A percentile compares a stretch with the other conserved stretches of the same genome.
phyloP scores from a whole-genome alignment of 2,888 invertebrate species.

The Ceriagrion tenellum region DNA sequence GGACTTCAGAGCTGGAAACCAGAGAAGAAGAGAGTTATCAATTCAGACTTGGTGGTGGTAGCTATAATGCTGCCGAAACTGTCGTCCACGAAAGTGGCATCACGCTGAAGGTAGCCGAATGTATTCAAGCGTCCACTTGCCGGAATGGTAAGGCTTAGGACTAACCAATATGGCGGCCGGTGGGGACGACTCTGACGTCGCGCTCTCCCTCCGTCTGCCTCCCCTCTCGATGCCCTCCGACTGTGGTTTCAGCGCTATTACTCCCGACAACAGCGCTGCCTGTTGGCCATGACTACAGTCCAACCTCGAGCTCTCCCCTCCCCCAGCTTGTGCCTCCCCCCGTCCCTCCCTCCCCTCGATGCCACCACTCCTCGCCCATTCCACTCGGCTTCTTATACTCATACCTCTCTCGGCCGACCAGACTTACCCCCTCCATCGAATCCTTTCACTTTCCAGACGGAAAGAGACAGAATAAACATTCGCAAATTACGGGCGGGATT shows the following conservation, averaged over 20 bases:
- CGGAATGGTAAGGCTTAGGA: too few species aligned
- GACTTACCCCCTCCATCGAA: neutral
- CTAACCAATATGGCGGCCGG: too few species aligned
- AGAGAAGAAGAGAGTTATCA: too few species aligned
- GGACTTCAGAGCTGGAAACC: too few species aligned
- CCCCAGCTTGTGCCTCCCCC: neutral
- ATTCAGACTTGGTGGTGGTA: too few species aligned
- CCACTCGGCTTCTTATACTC: too few species aligned
- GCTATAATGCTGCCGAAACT: too few species aligned
- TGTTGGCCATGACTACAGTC: constrained; percentile 48
- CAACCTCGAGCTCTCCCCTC: neutral
- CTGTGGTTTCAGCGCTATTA: constrained; percentile 49
- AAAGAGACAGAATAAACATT: constrained; percentile 37
- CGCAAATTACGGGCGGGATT: constrained; percentile 40
- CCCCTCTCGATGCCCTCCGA: neutral
- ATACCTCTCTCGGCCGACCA: neutral
- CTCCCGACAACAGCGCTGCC: constrained; percentile 61
- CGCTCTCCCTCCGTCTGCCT: neutral
- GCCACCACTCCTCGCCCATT: neutral
- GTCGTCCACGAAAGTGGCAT: too few species aligned
- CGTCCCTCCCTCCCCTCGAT: neutral
- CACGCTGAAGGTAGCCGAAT: too few species aligned
- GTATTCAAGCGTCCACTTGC: too few species aligned
- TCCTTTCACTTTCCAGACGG: constrained; percentile 54
- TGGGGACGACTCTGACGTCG: too few species aligned